Evolutionary conservation across 2,113 vertebrate species (phyloP).

Genomic region (Channa maculata): DNA sequence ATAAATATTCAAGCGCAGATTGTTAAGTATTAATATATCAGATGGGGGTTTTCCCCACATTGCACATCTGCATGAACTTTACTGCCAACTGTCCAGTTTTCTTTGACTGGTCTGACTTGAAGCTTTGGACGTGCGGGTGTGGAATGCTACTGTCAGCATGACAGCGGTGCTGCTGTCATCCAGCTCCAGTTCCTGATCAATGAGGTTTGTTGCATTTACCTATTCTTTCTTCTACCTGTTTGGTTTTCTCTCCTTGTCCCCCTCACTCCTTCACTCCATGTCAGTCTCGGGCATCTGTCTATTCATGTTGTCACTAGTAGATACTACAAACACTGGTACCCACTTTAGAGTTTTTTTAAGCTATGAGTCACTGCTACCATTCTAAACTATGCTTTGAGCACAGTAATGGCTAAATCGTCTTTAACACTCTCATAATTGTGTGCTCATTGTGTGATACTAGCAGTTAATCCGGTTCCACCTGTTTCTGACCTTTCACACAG

Average conservation of each 20-base stretch:
- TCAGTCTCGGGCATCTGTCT: slow-evolving; percentile 2
- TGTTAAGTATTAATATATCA: neutral
- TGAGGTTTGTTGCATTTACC: slow-evolving; percentile 85
- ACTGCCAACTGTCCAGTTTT: slow-evolving; percentile 35
- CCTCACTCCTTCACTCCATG: neutral
- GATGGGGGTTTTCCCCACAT: neutral
- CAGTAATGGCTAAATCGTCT: neutral
- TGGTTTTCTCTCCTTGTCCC: slow-evolving; percentile 17
- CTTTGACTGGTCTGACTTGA: slow-evolving; percentile 85
- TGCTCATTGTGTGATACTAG: neutral
- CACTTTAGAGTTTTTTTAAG: neutral
- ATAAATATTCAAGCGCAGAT: neutral
- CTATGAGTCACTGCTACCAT: neutral
- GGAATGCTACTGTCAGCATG: slow-evolving; percentile 98
- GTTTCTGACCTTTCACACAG: slow-evolving; percentile 70
- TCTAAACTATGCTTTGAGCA: slow-evolving; percentile 20
- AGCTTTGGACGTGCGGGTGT: slow-evolving; percentile 97
- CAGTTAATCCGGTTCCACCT: neutral
- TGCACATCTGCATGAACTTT: neutral
- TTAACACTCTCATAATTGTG: neutral
- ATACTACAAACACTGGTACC: neutral
- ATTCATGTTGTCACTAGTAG: neutral
- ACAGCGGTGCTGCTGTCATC: slow-evolving; percentile 94
- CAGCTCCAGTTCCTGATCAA: slow-evolving; percentile 99
- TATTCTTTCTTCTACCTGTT: slow-evolving; percentile 19